Percentiles rank a stretch among this genome's conserved stretches.
These are phyloP conservation scores for Leuctra nigra DNA, from an alignment of 2,888 invertebrate species.

Conservation along the genomic window DNA sequence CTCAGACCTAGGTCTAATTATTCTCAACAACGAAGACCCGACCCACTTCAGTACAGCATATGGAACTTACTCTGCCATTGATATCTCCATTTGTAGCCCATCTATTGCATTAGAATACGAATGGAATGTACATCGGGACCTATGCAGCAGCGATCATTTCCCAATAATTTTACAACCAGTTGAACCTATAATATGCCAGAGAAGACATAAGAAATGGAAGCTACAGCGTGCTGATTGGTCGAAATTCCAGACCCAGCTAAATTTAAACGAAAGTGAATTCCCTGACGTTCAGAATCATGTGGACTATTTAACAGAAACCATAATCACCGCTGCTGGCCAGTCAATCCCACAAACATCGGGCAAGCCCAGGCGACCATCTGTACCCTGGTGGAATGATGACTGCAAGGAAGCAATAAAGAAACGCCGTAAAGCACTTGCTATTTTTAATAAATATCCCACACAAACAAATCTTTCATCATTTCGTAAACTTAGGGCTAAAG, in stretches of 20 bases:
- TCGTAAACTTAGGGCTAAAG: not conserved
- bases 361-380: not conserved
- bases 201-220: not conserved
- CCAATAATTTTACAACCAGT: not conserved
- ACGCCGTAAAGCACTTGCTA: not conserved
- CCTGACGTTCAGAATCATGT: not conserved
- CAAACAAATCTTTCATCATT: not conserved
- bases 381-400: conserved; percentile 8
- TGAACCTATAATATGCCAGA: not conserved
- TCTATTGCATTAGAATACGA: not conserved
- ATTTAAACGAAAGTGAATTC: not conserved
- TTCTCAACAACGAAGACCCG: not conserved
- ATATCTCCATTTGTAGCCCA: not conserved
- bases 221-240: not conserved
- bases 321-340: not conserved
- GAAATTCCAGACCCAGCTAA: not conserved
- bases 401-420: not conserved
- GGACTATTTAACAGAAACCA: not conserved
- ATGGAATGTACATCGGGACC: not conserved
- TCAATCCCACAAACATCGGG: not conserved
- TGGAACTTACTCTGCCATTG: not conserved
- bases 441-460: not conserved
- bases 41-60: not conserved
- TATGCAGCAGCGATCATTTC: conserved; percentile 1
- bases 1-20: not conserved